Evolutionary conservation across 2,797 vertebrate genomes (phyloP).

Genomic region (Acanthurus leucopareius): DNA sequence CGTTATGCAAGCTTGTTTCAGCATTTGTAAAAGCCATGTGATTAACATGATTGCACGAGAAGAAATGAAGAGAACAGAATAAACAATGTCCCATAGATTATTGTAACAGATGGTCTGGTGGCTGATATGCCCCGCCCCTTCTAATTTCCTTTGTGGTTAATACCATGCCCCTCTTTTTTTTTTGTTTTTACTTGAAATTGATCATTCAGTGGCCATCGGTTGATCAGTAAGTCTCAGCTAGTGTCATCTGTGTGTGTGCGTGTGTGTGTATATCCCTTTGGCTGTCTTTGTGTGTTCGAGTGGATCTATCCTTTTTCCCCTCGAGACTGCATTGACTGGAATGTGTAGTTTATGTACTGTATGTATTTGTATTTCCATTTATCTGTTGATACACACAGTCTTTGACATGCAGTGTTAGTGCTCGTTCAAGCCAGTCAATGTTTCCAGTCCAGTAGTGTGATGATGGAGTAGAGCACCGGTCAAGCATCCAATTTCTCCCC

Average conservation of each 20-base stretch:
- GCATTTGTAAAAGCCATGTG: neutral
- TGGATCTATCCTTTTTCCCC: constrained; percentile 72
- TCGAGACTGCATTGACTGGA: constrained; percentile 78
- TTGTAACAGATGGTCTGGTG: constrained; percentile 45
- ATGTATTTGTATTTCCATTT: constrained; percentile 70
- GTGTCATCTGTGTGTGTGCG: constrained; percentile 69
- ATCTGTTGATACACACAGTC: constrained; percentile 64
- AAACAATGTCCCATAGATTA: constrained; percentile 2
- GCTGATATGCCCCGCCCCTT: constrained; percentile 43
- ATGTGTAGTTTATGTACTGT: constrained; percentile 69
- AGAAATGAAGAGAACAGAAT: constrained; percentile 15
- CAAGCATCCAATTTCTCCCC: constrained; percentile 73
- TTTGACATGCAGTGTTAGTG: constrained; percentile 76
- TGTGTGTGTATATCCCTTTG: constrained; percentile 51
- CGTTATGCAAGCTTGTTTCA: neutral
- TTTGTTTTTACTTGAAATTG: constrained; percentile 79
- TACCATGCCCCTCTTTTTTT: constrained; percentile 76
- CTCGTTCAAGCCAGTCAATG: constrained; percentile 76
- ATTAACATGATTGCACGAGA: neutral
- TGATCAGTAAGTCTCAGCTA: constrained; percentile 86
- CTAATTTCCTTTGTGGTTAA: constrained; percentile 76
- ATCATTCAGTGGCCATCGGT: constrained; percentile 86
- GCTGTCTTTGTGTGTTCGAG: constrained; percentile 73
- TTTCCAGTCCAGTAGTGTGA: constrained; percentile 77
- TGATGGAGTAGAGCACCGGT: constrained; percentile 76